Evolutionary conservation across 2,888 invertebrate species (phyloP).

Genomic region (Rhogogaster chlorosoma): DNA sequence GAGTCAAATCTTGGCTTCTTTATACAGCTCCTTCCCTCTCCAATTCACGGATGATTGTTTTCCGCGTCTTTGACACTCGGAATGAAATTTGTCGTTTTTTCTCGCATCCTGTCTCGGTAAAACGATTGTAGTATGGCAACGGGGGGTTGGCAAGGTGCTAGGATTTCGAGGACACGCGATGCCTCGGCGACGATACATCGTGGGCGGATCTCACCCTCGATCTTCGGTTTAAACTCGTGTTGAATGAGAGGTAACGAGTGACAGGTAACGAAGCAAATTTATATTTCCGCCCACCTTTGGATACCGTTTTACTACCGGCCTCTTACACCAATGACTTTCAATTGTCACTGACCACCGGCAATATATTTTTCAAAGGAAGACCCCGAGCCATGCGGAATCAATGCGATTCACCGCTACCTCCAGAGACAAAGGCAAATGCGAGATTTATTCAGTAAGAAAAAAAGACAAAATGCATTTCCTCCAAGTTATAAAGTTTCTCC

Average conservation of each 20-base stretch:
- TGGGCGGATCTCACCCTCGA: not conserved
- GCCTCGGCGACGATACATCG: not conserved
- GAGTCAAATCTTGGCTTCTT: not conserved
- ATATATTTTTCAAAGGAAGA: slow-evolving; percentile 14
- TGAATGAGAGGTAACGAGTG: slow-evolving; percentile 66
- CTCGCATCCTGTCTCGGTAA: not conserved
- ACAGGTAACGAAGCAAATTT: slow-evolving; percentile 66
- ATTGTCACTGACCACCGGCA: slow-evolving; percentile 46
- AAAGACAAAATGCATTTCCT: not conserved
- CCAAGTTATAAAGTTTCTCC: not conserved
- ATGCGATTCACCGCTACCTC: not conserved
- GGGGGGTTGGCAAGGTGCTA: slow-evolving; percentile 62
- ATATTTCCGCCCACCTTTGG: slow-evolving; percentile 64
- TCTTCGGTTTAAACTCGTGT: slow-evolving; percentile 29
- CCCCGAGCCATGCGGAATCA: not conserved
- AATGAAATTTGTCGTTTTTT: not conserved
- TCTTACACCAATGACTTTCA: slow-evolving; percentile 37
- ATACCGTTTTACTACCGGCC: slow-evolving; percentile 33
- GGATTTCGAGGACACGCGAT: slow-evolving; percentile 41
- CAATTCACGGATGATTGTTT: not conserved
- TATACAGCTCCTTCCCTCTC: not conserved
- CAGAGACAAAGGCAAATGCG: not conserved
- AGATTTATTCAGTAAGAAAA: not conserved
- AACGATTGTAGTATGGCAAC: slow-evolving; percentile 21
- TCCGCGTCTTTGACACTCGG: not conserved